phyloP scores from a whole-genome alignment of 2,888 invertebrate species.

The Tryphoninae sp. region DNA sequence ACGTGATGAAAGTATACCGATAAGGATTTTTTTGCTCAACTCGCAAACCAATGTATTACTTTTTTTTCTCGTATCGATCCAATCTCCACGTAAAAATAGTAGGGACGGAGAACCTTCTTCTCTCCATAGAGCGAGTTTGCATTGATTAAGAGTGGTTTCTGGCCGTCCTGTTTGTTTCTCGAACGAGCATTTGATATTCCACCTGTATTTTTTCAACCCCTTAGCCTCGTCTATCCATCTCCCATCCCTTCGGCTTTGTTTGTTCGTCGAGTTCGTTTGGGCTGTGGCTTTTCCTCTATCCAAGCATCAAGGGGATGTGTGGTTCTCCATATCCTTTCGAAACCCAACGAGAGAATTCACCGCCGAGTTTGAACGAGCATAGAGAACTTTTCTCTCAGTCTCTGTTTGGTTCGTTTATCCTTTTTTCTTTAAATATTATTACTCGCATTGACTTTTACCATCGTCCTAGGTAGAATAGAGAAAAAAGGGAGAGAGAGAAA shows the following conservation, averaged over 20 bases:
- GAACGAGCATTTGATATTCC: conserved; percentile 19
- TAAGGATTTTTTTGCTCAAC: neutral
- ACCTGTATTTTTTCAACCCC: conserved; percentile 33
- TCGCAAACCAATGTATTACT: neutral
- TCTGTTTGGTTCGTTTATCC: neutral
- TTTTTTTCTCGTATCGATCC: neutral
- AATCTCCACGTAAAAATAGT: neutral
- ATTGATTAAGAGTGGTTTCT: conserved; percentile 55
- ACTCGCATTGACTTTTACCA: conserved; percentile 47
- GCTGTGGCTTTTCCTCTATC: conserved; percentile 33
- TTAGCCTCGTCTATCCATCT: conserved; percentile 5
- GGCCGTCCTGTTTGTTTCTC: conserved; percentile 51
- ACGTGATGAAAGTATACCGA: too few relatives aligned
- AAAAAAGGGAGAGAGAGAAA: neutral
- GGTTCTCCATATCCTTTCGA: conserved; percentile 22
- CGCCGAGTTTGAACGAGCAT: conserved; percentile 15
- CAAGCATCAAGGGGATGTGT: neutral
- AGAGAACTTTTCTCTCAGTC: neutral
- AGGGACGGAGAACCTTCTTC: neutral
- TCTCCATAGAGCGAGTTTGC: conserved; percentile 25
- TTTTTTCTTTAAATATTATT: conserved; percentile 43
- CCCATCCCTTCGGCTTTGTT: conserved; percentile 28
- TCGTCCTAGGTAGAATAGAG: conserved; percentile 37
- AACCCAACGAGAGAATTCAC: conserved; percentile 26
- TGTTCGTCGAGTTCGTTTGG: conserved; percentile 33